Evolutionary conservation across 2,888 invertebrate genomes (phyloP), one percentile per base, ranked within the genome.

Genomic region (Antheraea yamamai): DNA sequence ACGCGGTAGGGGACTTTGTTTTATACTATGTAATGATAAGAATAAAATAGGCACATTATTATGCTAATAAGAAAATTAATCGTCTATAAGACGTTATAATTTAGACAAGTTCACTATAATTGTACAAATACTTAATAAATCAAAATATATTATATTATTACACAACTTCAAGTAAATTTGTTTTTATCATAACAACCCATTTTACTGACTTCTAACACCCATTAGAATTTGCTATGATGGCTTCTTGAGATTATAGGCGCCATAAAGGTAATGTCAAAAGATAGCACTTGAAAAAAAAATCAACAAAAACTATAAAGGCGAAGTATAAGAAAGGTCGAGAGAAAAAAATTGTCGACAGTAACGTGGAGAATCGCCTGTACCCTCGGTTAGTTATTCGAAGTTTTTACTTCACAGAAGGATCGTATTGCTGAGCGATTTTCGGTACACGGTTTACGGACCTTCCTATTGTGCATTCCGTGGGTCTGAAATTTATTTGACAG

Each of bases 401-500:
- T 83, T 86, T 89, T 88, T 86, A 84, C 88, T 87, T 83, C 80
- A 80, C 83, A 84, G 83, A 79, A 77, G 78, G 81, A 83, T 81
- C 85, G 81, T 80, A 85, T 83, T 87, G 91, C 87, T 89, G 85
- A 84, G 90, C 91, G 87, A 94, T 90, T 92, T 89, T 92, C 86
- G 86, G 80, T 90, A 86, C 86, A 89, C 86, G 79, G 88, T 81
- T 78, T 83, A 83, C 82, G 86, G 89, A 89, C 91, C 91, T 92
- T 92, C 93, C 94, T 94, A 93, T 95, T 93, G 93, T 94, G 93
- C 92, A 92, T 93, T 91, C 90, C 85, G 89, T 91, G 90, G 91
- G 89, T 88, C 91, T 92, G 91, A 95, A 93, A 95, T 95, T 95
- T 95, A 95, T 95, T 94, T 89, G 95, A 95, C 95, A 93, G 92